Evolutionary conservation across 2,797 vertebrate genomes (phyloP), one percentile per base, ranked within the genome.

Genomic region (Heliangelus exortis): DNA sequence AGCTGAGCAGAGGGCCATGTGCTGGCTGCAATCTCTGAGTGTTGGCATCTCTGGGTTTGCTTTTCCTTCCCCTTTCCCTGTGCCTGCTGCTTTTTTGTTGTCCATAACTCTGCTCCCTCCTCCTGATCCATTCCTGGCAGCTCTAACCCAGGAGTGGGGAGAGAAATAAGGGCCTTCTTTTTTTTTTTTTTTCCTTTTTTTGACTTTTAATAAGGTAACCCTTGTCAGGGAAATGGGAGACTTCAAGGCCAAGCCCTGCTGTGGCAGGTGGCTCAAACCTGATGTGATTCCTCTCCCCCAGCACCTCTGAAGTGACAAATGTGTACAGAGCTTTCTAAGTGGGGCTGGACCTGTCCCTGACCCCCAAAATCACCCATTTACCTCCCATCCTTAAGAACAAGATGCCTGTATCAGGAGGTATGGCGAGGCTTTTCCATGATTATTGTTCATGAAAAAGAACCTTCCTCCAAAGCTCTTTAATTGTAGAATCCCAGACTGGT

Each of bases 1-100:
- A 39, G 47, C 73, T 58, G 55, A 87, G 82, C 28, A 6, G 54
- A 50, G 68, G 39, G 76, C 87, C 87, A 89, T 53, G 79, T 89
- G 89, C 66, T 89, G 36, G 15, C 43, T 69, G 69, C 89, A 89
- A 87, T 29, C 59, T 28, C 81, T 53, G 41, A 71, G 61, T 31
- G 50, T 17, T 3, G 12, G 39, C 5, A 14, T 63, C 62, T 33
- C 57, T 6, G 39, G 54, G 22, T 15, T 78, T 86, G 51, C 12
- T 77, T 74, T 84, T 80, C 68, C 72, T 87, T 82, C 80, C 80
- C 12, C 9, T 87, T 85, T 63, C 22, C 53, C 12, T 16, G 39
- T 3, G 14, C 3, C 26, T 63, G 28, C 50, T 71, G 19, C 15
- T 29, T 29, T 29, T 29, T 53, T 43, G 89, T 72, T n/a, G 15